Base-by-base conservation (phyloP, 2,797 vertebrate genomes). In the Eulemur mongoz region DNA sequence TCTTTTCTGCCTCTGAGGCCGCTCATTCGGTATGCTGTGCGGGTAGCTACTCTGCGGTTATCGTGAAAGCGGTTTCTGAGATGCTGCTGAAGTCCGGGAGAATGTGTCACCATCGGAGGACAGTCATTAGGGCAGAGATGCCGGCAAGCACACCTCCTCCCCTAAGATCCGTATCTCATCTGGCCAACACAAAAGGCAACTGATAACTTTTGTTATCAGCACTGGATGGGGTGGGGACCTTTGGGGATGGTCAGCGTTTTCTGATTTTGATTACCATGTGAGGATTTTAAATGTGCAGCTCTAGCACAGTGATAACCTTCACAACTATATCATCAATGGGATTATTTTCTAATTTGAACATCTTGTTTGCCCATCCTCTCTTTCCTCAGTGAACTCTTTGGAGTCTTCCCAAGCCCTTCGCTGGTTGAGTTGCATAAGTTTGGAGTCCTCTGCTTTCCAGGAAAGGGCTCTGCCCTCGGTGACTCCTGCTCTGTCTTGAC, bases 371-470 rank as follows among this genome's bases (percentile, higher is more conserved):
- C 48, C 65, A 61, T 38, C 65, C 50, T 72, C 12, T 48, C 25
- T 65, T 48, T 54, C 13, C 63, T 73, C 11, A 4, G 3, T 43
- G n/a, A 89, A 73, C 38, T 43, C 57, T 2, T 43, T 40, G 67
- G 40, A 11, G 48, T 65, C 69, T 87, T 23, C 40, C 35, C 61
- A 15, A 52, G 72, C 89, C 35, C 52, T 83, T 89, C 23, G 25
- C 43, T 63, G 81, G 22, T 48, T 35, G 82, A 48, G 32, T 17
- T 35, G 40, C 3, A 2, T 22, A 48, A 45, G 75, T 40, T 57
- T 82, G 63, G 48, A 61, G 52, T 67, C 73, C 30, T n/a, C n/a
- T 57, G 82, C 92, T 91, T 95, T 95, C 90, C 82, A 87, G 95
- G 95, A 75, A 57, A 1, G 0, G 82, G 59, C 85, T 88, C 20